Conservation (phyloP, 2,888 invertebrate genomes). For the Drosophila mimetica region DNA sequence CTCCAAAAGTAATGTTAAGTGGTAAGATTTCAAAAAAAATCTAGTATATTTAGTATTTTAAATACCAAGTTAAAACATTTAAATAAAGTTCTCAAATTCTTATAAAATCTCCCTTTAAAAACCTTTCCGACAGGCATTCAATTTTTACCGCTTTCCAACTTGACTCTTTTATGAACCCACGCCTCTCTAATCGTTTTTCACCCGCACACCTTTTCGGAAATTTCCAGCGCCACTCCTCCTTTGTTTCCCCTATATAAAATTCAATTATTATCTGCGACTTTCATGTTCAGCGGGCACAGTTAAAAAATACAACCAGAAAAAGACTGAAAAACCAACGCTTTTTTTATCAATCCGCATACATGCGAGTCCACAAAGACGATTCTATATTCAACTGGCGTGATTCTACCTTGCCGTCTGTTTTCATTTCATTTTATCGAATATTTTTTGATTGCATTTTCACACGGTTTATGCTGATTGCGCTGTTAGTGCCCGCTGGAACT, state of each 20-base stretch:
- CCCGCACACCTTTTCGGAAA: slow-evolving; percentile 12
- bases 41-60: too few relatives aligned
- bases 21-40: too few relatives aligned
- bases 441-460: slow-evolving; percentile 54
- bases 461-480: slow-evolving; percentile 65
- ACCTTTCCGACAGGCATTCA: too few relatives aligned
- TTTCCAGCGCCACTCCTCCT: slow-evolving; percentile 21
- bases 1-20: too few relatives aligned
- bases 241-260: slow-evolving; percentile 52
- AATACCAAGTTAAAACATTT: not conserved
- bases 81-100: not conserved
- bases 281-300: slow-evolving; percentile 40
- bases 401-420: slow-evolving; percentile 27
- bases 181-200: slow-evolving; percentile 12
- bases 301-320: slow-evolving; percentile 23
- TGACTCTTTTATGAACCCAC: not conserved
- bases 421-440: slow-evolving; percentile 35
- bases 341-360: slow-evolving; percentile 33
- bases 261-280: slow-evolving; percentile 63
- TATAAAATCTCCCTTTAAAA: not conserved
- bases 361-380: not conserved
- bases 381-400: slow-evolving; percentile 9
- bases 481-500: slow-evolving; percentile 37
- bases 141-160: not conserved
- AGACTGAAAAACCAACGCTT: slow-evolving; percentile 14